A percentile compares a stretch with the other conserved stretches of the same genome.
Conservation (phyloP, 2,113 vertebrate genomes). For the Fukomys damarensis region DNA sequence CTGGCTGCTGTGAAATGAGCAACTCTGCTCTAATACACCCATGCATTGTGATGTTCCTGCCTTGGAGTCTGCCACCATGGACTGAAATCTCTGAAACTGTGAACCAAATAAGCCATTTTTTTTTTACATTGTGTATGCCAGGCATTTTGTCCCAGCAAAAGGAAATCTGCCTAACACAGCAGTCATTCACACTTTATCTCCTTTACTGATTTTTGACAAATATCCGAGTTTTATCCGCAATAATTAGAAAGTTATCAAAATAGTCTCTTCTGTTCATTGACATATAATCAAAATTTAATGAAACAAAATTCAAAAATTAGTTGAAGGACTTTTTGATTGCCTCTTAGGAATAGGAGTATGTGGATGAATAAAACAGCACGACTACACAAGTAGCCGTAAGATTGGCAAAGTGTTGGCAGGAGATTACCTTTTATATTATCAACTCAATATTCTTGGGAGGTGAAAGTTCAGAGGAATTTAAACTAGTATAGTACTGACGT, state of each 20-base stretch:
- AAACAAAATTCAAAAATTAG: background rate
- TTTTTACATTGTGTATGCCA: background rate
- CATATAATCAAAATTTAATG: background rate
- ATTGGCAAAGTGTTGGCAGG: background rate
- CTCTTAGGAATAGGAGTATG: background rate
- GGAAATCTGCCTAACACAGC: background rate
- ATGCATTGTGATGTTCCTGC: background rate
- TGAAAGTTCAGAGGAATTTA: background rate
- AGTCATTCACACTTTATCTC: background rate
- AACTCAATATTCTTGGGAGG: background rate
- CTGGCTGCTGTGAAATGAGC: background rate
- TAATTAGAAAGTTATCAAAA: background rate
- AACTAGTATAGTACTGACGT: background rate
- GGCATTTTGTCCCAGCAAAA: background rate
- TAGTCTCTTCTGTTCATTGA: background rate
- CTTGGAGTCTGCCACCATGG: background rate
- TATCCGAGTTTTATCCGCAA: background rate
- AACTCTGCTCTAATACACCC: background rate
- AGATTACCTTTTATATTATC: background rate
- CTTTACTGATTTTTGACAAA: background rate
- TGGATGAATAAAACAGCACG: background rate
- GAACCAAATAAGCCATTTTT: background rate
- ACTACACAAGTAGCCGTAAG: background rate
- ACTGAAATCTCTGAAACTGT: background rate
- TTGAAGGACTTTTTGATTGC: background rate